Evolutionary conservation across 2,113 vertebrate genomes (phyloP).

Genomic region (Andinoacara biseriatus): DNA sequence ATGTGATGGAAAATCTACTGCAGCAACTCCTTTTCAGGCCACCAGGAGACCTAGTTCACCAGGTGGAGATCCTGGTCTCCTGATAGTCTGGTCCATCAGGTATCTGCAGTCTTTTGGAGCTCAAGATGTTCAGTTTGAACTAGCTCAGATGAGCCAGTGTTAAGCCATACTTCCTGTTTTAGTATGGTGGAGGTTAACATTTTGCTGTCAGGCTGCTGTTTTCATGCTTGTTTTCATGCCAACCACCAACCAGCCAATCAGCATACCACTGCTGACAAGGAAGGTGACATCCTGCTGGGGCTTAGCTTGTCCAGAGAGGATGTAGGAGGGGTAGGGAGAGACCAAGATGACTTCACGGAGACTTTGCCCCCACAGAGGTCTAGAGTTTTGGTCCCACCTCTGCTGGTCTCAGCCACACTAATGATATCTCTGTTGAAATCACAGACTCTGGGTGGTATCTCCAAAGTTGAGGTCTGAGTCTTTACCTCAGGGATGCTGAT

Average conservation of each 20-base stretch:
- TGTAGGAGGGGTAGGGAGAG: background rate
- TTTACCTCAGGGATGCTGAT: constrained; percentile 84
- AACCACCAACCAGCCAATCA: constrained; percentile 20
- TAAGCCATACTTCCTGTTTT: background rate
- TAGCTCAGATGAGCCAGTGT: background rate
- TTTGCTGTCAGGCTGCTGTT: background rate
- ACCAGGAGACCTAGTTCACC: background rate
- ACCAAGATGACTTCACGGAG: constrained; percentile 2
- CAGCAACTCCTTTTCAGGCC: background rate
- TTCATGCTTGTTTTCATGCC: constrained; percentile 55
- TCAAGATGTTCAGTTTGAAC: constrained; percentile 46
- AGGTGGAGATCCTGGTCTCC: background rate
- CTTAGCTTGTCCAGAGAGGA: constrained; percentile 23
- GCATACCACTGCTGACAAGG: constrained; percentile 82
- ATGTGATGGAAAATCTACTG: background rate
- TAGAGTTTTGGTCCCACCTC: constrained; percentile 54
- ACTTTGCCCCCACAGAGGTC: background rate
- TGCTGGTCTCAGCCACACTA: background rate
- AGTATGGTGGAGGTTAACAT: background rate
- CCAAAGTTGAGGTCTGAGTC: constrained; percentile 61
- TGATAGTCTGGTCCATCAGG: background rate
- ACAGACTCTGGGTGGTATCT: fast-evolving
- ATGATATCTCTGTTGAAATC: background rate
- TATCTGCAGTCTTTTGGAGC: background rate
- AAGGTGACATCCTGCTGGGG: constrained; percentile 79